phyloP scores from a whole-genome alignment of 37 sponge, comb jelly and placozoan species.

The Corticium candelabrum region DNA sequence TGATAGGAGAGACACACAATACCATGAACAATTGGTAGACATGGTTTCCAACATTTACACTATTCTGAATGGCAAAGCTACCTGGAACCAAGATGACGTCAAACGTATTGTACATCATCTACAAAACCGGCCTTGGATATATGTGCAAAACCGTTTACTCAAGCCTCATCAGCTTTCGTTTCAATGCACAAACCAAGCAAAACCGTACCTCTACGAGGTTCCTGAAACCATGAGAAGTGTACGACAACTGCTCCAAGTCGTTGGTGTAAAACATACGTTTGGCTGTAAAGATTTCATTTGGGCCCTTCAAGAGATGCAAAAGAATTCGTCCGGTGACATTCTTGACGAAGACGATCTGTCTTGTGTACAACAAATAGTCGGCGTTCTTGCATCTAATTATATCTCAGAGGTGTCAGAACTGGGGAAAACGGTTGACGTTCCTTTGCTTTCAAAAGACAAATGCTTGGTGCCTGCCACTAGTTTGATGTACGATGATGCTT shows the following conservation, averaged over 20 bases:
- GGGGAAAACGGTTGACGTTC: background rate
- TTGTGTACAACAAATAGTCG: background rate
- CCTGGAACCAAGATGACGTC: too few species aligned
- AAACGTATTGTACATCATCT: too few species aligned
- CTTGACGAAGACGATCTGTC: background rate
- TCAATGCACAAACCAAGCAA: background rate
- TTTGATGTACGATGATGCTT: conserved; percentile 19
- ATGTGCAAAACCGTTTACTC: background rate
- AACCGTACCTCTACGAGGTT: background rate
- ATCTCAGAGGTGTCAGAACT: background rate
- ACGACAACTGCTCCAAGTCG: background rate
- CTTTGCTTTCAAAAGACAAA: conserved; percentile 9
- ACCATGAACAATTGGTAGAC: too few species aligned
- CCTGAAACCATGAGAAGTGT: background rate
- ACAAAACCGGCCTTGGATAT: background rate
- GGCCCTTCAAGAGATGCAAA: background rate
- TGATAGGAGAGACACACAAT: too few species aligned
- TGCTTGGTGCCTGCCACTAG: background rate
- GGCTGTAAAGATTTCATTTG: background rate
- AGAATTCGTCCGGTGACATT: background rate
- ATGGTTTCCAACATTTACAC: too few species aligned
- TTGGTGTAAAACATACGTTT: background rate
- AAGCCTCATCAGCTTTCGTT: background rate
- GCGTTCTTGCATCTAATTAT: background rate
- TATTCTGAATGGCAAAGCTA: too few species aligned